Evolutionary conservation across 53 echinoderm and acorn worm species (phyloP).

Genomic region (Arbacia lixula): DNA sequence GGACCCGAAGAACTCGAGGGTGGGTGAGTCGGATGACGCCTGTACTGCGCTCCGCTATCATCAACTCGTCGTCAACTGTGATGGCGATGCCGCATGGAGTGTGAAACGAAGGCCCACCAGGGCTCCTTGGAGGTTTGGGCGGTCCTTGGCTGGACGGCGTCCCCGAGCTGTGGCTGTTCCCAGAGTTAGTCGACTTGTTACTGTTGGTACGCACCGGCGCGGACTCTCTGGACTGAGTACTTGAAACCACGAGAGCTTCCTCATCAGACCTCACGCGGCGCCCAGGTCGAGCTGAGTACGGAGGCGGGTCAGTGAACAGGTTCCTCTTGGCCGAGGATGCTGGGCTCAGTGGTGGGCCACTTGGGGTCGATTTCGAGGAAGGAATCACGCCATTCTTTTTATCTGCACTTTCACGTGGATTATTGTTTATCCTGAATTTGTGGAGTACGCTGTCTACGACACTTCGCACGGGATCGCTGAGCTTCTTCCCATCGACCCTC

Average conservation of each 20-base stretch:
- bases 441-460: slow-evolving; percentile 30
- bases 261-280: slow-evolving; percentile 25
- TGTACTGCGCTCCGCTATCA: slow-evolving; percentile 32
- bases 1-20: slow-evolving; percentile 19
- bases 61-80: not conserved
- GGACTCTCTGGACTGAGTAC: not conserved
- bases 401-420: not conserved
- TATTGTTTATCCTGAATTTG: slow-evolving; percentile 3
- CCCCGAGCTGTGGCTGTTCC: slow-evolving; percentile 29
- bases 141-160: slow-evolving; percentile 21
- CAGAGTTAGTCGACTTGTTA: not conserved
- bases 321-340: slow-evolving; percentile 14
- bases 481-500: slow-evolving; percentile 13
- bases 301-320: slow-evolving; percentile 20
- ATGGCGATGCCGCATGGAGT: slow-evolving; percentile 43
- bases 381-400: not conserved
- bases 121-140: slow-evolving; percentile 23
- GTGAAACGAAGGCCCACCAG: not conserved
- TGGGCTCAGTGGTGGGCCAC: slow-evolving; percentile 9
- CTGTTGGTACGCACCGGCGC: slow-evolving; percentile 14
- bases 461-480: slow-evolving; percentile 42
- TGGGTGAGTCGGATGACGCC: slow-evolving; percentile 27
- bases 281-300: not conserved
- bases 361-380: not conserved
- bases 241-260: not conserved